Evolutionary conservation across 2,888 invertebrate genomes (phyloP), one percentile per base, ranked within the genome.

Genomic region (Pocota personata): DNA sequence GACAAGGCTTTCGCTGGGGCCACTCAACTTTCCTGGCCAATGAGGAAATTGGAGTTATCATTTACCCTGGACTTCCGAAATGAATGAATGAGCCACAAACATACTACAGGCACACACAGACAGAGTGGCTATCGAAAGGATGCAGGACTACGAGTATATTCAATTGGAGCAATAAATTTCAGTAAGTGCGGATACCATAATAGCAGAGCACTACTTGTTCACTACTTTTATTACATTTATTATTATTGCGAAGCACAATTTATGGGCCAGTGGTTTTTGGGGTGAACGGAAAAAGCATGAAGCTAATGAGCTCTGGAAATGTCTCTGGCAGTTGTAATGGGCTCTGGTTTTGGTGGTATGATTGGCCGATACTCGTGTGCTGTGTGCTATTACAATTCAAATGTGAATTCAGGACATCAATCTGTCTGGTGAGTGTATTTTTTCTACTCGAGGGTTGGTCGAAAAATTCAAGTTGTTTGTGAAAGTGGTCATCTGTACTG

Each of bases 171-270:
- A 71, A 86, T 86, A 86, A 80, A 86, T 86, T 82, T 73, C 27
- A 46, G 60, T 77, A 77, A 86, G 86, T 82, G 82, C 86, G 86
- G 86, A 86, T 86, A 71, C 80, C 60, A 57, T 86, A 76, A 86
- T 80, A 55, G 80, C 60, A 48, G 60, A 80, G 86, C 76, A 86
- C 69, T 86, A 80, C 75, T 82, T 76, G 86, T 55, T 76, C 86
- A 86, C 64, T 80, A 82, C 72, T 86, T 82, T 86, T 86, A 77
- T 82, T 82, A 86, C 82, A 86, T 80, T 86, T 86, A 82, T 86
- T 86, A 86, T 80, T 86, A 80, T 86, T 82, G 76, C 60, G 86
- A 66, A 48, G 30, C 69, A 32, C 16, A 77, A 80, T 82, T 80
- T 86, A 86, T 86, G 75, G 67, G 60, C 58, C 48, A 75, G 35